phyloP scores from a whole-genome alignment of 2,888 invertebrate species.

The Drosophila histrio region DNA sequence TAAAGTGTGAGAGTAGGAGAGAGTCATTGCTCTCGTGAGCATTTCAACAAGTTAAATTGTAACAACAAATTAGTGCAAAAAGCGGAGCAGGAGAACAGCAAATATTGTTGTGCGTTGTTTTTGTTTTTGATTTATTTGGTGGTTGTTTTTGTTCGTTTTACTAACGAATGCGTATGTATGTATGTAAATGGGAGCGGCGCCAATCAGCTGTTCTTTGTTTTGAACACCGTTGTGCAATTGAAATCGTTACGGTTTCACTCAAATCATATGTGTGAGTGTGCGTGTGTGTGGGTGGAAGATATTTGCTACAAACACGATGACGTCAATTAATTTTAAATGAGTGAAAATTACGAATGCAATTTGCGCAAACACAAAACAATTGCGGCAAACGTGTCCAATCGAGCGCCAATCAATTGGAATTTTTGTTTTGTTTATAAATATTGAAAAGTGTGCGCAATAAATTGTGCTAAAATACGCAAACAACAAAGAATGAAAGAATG shows the following conservation, averaged over 20 bases:
- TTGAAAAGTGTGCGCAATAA: constrained; percentile 45
- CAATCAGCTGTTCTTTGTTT: constrained; percentile 76
- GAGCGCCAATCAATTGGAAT: constrained; percentile 36
- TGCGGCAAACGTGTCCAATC: constrained; percentile 52
- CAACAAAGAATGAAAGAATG: constrained; percentile 39
- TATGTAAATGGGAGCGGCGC: constrained; percentile 27
- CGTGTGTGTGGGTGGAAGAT: not conserved
- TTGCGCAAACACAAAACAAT: constrained; percentile 33
- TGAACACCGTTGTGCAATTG: constrained; percentile 57
- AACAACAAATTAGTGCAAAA: constrained; percentile 34
- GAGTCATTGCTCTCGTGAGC: constrained; percentile 12
- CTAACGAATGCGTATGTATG: not conserved
- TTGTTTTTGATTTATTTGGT: constrained; percentile 36
- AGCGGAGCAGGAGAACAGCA: constrained; percentile 16
- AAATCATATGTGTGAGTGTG: not conserved
- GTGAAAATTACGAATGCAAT: constrained; percentile 15
- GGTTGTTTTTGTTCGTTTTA: constrained; percentile 32
- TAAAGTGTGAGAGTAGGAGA: constrained; percentile 5
- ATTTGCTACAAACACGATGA: constrained; percentile 31
- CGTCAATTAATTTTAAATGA: constrained; percentile 39
- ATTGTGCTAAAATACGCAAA: constrained; percentile 35
- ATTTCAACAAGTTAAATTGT: constrained; percentile 64
- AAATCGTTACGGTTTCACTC: constrained; percentile 15
- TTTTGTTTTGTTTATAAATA: constrained; percentile 52
- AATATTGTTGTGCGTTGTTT: constrained; percentile 28